Evolutionary conservation across 2,113 vertebrate species (phyloP).

Genomic region (Apistogramma diplotaenia): DNA sequence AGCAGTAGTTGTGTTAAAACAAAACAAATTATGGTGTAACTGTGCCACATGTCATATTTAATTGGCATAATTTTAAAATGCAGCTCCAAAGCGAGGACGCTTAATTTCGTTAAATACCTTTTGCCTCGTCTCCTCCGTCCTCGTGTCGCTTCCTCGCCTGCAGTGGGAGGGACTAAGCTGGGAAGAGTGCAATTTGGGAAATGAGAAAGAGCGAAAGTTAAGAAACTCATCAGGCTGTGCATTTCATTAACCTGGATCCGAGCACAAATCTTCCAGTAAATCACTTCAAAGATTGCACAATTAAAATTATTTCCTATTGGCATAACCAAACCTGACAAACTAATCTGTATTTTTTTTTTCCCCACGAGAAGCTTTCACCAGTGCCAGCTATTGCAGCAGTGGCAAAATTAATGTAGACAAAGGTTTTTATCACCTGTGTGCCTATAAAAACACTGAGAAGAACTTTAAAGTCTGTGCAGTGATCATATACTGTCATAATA

Average conservation of each 20-base stretch:
- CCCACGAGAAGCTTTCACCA: not conserved
- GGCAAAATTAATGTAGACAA: not conserved
- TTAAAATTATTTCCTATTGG: not conserved
- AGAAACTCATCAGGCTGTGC: not conserved
- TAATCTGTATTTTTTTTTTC: not conserved
- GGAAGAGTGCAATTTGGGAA: not conserved
- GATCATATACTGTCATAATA: not conserved
- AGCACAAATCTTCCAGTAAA: not conserved
- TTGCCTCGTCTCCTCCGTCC: not conserved
- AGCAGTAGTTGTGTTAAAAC: rapidly evolving
- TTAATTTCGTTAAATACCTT: not conserved
- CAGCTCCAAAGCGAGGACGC: not conserved
- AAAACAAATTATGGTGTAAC: not conserved
- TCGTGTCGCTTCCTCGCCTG: not conserved
- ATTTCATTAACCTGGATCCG: not conserved
- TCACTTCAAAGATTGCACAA: not conserved
- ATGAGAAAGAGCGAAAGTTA: not conserved
- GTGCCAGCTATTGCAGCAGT: not conserved
- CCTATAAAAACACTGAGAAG: no score
- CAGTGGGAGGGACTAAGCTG: not conserved
- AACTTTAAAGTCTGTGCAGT: not conserved
- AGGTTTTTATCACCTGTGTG: no score
- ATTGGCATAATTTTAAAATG: not conserved
- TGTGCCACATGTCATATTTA: not conserved
- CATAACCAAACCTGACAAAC: not conserved